Evolutionary conservation across 2,888 invertebrate genomes (phyloP).

Genomic region (Gortyna flavago): DNA sequence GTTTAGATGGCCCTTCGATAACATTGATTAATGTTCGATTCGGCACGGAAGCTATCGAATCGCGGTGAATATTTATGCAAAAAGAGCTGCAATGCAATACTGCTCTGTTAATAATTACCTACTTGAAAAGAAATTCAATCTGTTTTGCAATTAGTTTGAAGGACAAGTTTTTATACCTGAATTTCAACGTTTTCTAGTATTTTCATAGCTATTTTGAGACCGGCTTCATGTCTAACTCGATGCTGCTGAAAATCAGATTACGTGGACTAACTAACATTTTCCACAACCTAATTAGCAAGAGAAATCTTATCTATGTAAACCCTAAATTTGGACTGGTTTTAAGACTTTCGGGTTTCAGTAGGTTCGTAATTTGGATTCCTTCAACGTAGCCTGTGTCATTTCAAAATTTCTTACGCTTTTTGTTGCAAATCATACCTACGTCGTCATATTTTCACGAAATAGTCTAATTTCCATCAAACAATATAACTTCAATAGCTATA

Average conservation of each 20-base stretch:
- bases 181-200: not conserved
- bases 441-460: not conserved
- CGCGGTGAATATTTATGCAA: not conserved
- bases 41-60: not conserved
- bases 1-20: not conserved
- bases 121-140: slow-evolving; percentile 2
- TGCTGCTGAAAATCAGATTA: slow-evolving; percentile 28
- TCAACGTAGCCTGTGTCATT: not conserved
- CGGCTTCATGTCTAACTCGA: slow-evolving; percentile 1
- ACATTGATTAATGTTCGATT: not conserved
- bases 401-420: not conserved
- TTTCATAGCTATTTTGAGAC: slow-evolving; percentile 9
- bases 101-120: not conserved
- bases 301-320: not conserved
- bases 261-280: slow-evolving; percentile 17
- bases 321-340: not conserved
- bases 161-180: not conserved
- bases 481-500: not conserved
- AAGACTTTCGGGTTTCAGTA: not conserved
- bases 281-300: slow-evolving; percentile 33
- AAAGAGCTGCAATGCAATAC: not conserved
- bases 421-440: not conserved
- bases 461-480: not conserved
- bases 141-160: not conserved
- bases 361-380: not conserved